A percentile compares a stretch with the other conserved stretches of the same genome.
phyloP scores from a whole-genome alignment of 2,888 invertebrate species.

The Elysia crispata region DNA sequence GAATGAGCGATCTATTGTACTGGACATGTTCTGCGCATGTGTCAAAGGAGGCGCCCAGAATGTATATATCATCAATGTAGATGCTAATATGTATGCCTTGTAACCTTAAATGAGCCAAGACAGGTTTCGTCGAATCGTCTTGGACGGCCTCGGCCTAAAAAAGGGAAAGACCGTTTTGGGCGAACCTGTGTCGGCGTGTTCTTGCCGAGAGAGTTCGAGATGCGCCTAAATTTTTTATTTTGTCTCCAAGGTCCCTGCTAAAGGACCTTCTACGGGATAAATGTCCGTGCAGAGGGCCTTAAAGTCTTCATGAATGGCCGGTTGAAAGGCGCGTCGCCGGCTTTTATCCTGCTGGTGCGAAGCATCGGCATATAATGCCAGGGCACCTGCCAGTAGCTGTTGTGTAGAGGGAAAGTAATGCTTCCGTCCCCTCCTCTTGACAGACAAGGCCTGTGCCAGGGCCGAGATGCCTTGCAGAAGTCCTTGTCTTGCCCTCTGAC shows the following conservation, averaged over 20 bases:
- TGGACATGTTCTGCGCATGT: background rate
- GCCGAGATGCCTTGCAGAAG: too few species aligned
- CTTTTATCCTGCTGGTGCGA: too few species aligned
- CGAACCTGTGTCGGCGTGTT: background rate
- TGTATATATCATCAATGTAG: constrained; percentile 9
- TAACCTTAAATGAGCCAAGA: background rate
- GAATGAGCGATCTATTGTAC: background rate
- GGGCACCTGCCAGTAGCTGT: too few species aligned
- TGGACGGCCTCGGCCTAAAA: background rate
- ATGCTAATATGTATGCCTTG: background rate
- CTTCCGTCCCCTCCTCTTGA: too few species aligned
- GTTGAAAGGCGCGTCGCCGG: too few species aligned
- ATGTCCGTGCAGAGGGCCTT: background rate
- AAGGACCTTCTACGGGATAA: constrained; percentile 31
- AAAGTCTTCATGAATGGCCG: too few species aligned
- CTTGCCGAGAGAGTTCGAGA: too few species aligned
- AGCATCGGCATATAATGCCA: too few species aligned
- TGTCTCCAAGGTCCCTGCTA: background rate
- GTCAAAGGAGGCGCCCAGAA: background rate
- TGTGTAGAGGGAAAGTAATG: too few species aligned
- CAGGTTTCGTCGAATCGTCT: background rate
- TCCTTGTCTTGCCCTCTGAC: too few species aligned
- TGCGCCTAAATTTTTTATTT: background rate
- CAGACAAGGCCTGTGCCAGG: too few species aligned
- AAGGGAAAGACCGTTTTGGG: background rate